Conservation (phyloP, 2,888 invertebrate genomes). For the Agrochola litura region DNA sequence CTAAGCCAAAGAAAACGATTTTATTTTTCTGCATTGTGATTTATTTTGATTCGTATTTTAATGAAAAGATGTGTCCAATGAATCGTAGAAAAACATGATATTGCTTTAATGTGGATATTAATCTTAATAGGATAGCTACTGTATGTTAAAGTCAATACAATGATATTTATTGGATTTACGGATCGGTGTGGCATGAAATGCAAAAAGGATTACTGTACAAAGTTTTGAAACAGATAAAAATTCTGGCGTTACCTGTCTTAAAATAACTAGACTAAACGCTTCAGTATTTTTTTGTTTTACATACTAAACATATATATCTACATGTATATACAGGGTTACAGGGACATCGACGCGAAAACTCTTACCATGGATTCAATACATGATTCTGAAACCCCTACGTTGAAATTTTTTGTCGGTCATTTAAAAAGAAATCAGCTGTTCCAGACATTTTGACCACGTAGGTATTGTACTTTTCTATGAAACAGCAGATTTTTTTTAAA, state of each 20-base stretch:
- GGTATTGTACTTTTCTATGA: too few species aligned
- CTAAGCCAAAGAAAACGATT: not conserved
- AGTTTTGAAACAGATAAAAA: not conserved
- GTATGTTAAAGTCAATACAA: slow-evolving; percentile 7
- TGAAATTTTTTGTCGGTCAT: too few species aligned
- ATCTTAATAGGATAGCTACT: slow-evolving; percentile 8
- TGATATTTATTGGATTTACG: slow-evolving; percentile 23
- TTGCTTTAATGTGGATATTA: slow-evolving; percentile 9
- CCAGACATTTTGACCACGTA: too few species aligned
- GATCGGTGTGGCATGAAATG: not conserved
- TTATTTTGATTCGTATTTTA: not conserved
- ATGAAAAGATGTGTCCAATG: slow-evolving; percentile 8
- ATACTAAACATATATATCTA: not conserved
- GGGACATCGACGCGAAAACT: too few species aligned
- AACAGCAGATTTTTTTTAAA: too few species aligned
- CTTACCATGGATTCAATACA: too few species aligned
- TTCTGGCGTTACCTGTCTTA: not conserved
- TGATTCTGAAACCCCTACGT: too few species aligned
- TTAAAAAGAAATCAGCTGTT: too few species aligned
- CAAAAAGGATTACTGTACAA: not conserved
- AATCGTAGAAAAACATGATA: slow-evolving; percentile 16
- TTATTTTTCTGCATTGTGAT: not conserved
- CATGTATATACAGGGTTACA: too few species aligned
- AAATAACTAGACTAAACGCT: not conserved
- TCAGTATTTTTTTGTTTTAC: too few species aligned